A percentile compares a stretch with the other conserved stretches of the same genome.
Conservation (phyloP, 1,140 invertebrate genomes). For the Aporrectodea caliginosa region DNA sequence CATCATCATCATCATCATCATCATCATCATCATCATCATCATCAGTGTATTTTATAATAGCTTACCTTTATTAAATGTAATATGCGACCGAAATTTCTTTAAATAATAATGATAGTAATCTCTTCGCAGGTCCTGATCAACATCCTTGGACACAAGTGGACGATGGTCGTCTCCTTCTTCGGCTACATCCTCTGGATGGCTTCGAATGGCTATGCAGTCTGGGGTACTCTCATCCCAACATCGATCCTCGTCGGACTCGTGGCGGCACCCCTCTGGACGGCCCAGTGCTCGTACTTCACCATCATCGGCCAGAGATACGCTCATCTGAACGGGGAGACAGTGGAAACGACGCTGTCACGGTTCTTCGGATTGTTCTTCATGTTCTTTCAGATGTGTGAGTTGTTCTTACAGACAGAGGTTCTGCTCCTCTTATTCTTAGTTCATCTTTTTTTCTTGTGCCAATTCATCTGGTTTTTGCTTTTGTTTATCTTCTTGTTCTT, state of each 20-base stretch:
- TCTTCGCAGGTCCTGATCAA: conserved; percentile 64
- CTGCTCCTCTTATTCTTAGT: no score
- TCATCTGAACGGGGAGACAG: conserved; percentile 60
- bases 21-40: no score
- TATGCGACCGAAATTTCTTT: no score
- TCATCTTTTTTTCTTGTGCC: no score
- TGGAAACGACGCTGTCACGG: conserved; percentile 83
- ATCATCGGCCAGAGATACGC: conserved; percentile 76
- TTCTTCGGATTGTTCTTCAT: conserved; percentile 99
- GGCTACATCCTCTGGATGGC: conserved; percentile 91
- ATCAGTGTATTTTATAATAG: no score
- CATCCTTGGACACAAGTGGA: conserved; percentile 89
- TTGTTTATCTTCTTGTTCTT: no score
- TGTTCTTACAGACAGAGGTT: not conserved
- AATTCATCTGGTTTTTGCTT: no score
- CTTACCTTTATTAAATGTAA: no score
- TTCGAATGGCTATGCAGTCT: conserved; percentile 74
- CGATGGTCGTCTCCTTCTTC: conserved; percentile 81
- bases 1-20: no score
- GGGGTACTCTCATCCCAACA: conserved; percentile 83
- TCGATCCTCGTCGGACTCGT: conserved; percentile 80
- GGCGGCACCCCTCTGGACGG: conserved; percentile 88
- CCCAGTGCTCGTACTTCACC: conserved; percentile 87
- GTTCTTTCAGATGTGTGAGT: conserved; percentile 81
- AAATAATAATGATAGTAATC: no score